Conservation (phyloP, 2,113 vertebrate species). For the human (Homo sapiens) region GRCh38 chr6:139603001-139603500, state of each 20-base stretch:
- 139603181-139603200: neutral
- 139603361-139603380: neutral
- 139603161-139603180: neutral
- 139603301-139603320: neutral
- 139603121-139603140: neutral
- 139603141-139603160: neutral
- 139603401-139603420: neutral
- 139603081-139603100: neutral
- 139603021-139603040: slow-evolving; percentile 57
- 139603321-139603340: neutral
- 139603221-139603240: neutral
- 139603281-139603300: neutral
- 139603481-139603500: neutral
- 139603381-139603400: neutral
- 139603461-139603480: neutral
- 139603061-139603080: neutral
- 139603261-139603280: neutral
- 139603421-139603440: neutral
- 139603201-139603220: neutral
- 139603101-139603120: neutral
- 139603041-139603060: neutral
- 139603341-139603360: neutral
- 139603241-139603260: neutral
- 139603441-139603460: neutral
- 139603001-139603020: neutral